Conservation (phyloP, 2,888 invertebrate species). For the Agonum fuliginosum region DNA sequence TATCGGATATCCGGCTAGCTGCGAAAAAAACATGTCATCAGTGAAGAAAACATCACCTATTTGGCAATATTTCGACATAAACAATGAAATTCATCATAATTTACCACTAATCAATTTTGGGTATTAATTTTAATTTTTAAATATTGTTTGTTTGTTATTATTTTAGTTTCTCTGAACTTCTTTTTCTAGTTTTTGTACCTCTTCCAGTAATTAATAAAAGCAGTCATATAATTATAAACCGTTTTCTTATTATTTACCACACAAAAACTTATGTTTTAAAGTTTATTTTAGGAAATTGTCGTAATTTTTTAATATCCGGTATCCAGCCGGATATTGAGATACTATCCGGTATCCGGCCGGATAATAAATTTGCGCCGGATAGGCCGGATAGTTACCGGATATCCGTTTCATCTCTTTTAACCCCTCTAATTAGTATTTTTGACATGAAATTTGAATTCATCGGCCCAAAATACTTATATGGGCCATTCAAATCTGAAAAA, state of each 20-base stretch:
- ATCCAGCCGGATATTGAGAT: slow-evolving; percentile 58
- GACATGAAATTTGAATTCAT: too few relatives aligned
- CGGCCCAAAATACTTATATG: too few relatives aligned
- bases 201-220: not conserved
- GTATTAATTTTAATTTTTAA: slow-evolving; percentile 14
- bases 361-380: slow-evolving; percentile 34
- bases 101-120: too few relatives aligned
- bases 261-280: not conserved
- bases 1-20: too few relatives aligned
- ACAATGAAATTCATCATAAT: too few relatives aligned
- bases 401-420: slow-evolving; percentile 27
- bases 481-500: too few relatives aligned
- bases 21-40: too few relatives aligned
- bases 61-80: too few relatives aligned
- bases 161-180: not conserved
- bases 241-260: not conserved
- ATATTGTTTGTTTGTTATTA: not conserved
- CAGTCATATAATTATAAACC: slow-evolving; percentile 56
- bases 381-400: not conserved
- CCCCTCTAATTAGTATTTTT: too few relatives aligned
- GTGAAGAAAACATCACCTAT: too few relatives aligned
- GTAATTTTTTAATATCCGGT: slow-evolving; percentile 56
- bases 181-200: not conserved
- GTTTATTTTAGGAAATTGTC: not conserved
- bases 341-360: slow-evolving; percentile 60